Percentiles rank a stretch among this genome's conserved stretches.
Evolutionary conservation across 2,113 vertebrate genomes (phyloP).

Genomic region (Sinocyclocheilus rhinocerous): DNA sequence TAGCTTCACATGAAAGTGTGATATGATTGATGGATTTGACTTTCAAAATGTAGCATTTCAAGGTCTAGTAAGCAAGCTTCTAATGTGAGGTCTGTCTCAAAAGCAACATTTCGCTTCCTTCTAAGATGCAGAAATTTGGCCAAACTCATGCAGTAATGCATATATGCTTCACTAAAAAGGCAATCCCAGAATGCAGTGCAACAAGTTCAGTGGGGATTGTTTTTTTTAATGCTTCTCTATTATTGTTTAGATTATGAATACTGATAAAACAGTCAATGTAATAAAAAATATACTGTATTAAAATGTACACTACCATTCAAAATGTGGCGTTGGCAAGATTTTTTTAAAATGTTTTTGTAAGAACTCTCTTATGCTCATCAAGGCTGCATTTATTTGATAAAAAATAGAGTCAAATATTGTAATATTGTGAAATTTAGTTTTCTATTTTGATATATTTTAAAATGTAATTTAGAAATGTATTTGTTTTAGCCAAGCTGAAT

Average conservation of each 20-base stretch:
- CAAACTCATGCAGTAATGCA: neutral
- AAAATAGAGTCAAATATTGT: too few relatives aligned
- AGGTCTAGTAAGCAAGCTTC: neutral
- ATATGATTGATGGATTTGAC: constrained; percentile 34
- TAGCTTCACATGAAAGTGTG: constrained; percentile 32
- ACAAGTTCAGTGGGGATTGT: neutral
- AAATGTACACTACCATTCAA: too few relatives aligned
- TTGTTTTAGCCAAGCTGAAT: too few relatives aligned
- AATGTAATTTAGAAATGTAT: too few relatives aligned
- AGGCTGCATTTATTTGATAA: too few relatives aligned
- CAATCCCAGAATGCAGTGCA: neutral
- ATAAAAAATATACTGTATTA: too few relatives aligned
- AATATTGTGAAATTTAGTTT: too few relatives aligned
- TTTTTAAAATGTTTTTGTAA: too few relatives aligned
- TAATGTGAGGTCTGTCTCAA: neutral
- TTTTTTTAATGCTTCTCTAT: neutral
- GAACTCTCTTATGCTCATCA: too few relatives aligned
- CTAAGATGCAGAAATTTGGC: neutral
- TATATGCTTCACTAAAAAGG: neutral
- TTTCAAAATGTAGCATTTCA: constrained; percentile 8
- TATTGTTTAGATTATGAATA: neutral
- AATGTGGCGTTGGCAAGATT: too few relatives aligned
- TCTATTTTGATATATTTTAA: too few relatives aligned
- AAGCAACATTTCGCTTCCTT: neutral
- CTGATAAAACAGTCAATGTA: too few relatives aligned